A percentile compares a stretch with the other conserved stretches of the same genome.
These are phyloP conservation scores for Spinus olivaceus DNA, from an alignment of 2,797 vertebrate species.

Conservation along the genomic window DNA sequence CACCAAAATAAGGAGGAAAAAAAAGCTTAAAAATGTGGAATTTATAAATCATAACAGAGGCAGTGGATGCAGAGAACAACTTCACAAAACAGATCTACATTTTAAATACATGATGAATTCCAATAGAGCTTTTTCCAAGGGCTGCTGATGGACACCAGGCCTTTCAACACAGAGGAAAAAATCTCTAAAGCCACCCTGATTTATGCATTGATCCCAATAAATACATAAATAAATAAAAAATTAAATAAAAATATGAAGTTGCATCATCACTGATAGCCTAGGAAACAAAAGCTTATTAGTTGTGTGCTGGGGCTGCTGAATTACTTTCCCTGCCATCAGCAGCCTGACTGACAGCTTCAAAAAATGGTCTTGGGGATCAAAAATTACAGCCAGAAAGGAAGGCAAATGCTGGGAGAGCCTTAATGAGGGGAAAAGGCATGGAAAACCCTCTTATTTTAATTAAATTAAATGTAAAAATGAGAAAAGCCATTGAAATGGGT, in stretches of 20 bases:
- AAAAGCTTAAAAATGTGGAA: neutral
- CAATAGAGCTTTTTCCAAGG: neutral
- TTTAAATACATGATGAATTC: neutral
- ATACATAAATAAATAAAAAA: neutral
- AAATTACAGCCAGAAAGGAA: neutral
- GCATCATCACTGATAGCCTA: neutral
- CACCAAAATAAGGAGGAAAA: neutral
- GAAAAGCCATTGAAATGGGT: neutral
- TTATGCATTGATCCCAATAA: neutral
- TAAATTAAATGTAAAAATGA: neutral
- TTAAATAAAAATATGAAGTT: neutral
- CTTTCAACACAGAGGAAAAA: neutral
- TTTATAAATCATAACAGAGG: neutral
- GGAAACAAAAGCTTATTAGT: neutral
- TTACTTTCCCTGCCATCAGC: neutral
- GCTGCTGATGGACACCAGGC: neutral
- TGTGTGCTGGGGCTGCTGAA: neutral
- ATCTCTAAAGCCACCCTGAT: neutral
- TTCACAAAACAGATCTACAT: neutral
- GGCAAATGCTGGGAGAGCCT: neutral
- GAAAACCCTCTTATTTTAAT: neutral
- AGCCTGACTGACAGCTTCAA: neutral
- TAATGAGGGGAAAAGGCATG: rapidly evolving
- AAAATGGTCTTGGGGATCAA: neutral
- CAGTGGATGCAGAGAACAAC: neutral